Percentiles rank a stretch among this genome's conserved stretches.
Evolutionary conservation across 2,113 vertebrate species (phyloP).

Genomic region (Stercorarius parasiticus): DNA sequence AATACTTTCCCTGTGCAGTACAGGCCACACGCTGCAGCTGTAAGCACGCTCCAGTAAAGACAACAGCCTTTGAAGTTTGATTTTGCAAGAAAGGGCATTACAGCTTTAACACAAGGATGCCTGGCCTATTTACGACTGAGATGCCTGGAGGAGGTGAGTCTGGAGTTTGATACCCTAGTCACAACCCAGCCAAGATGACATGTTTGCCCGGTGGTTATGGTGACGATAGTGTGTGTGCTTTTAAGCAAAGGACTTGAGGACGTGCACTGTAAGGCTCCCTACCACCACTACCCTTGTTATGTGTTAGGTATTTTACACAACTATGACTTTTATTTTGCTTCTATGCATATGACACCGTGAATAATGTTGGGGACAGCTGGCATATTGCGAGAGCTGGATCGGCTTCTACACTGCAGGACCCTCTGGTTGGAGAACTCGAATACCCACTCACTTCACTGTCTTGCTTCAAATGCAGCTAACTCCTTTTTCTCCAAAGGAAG

Average conservation of each 20-base stretch:
- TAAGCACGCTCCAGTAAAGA: background rate
- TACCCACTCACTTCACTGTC: background rate
- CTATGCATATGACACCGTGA: background rate
- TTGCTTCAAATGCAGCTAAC: background rate
- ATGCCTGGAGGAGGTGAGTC: background rate
- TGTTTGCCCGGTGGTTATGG: background rate
- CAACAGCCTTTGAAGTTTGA: background rate
- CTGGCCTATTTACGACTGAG: background rate
- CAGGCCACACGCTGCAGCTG: background rate
- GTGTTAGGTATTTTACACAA: background rate
- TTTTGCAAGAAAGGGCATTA: background rate
- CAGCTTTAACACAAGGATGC: background rate
- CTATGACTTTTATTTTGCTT: background rate
- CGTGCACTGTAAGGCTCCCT: background rate
- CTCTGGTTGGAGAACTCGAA: background rate
- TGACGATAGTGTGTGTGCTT: rapidly evolving
- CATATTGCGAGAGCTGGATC: background rate
- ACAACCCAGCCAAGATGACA: background rate
- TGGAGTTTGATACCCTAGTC: background rate
- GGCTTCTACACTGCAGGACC: background rate
- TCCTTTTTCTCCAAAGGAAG: background rate
- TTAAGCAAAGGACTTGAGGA: background rate
- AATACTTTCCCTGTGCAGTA: background rate
- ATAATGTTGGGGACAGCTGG: background rate
- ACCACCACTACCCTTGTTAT: background rate